Evolutionary conservation across 2,113 vertebrate species (phyloP).

Genomic region (Ramphastos sulfuratus): DNA sequence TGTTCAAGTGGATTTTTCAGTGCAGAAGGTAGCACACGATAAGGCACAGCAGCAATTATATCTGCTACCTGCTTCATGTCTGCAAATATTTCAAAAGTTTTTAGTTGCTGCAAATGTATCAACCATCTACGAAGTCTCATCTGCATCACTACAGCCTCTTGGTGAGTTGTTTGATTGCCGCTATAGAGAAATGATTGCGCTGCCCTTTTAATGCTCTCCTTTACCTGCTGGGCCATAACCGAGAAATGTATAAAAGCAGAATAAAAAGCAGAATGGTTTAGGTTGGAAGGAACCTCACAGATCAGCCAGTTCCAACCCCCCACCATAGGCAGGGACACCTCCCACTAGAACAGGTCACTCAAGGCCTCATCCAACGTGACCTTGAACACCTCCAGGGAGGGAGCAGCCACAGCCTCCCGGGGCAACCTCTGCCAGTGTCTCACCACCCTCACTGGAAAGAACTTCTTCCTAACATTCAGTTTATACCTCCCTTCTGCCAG

Average conservation of each 20-base stretch:
- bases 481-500: no score
- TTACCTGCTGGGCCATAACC: accelerated
- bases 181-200: background rate
- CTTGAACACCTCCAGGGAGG: no score
- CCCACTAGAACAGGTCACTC: no score
- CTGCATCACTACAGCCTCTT: background rate
- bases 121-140: background rate
- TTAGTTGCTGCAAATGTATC: background rate
- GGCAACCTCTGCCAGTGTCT: no score
- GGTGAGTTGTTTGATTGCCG: accelerated
- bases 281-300: no score
- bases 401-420: no score
- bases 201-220: background rate
- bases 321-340: no score
- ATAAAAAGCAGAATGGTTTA: no score
- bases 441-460: no score
- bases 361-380: no score
- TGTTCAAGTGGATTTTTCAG: background rate
- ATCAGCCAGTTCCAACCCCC: no score
- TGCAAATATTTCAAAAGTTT: background rate
- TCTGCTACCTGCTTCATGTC: background rate
- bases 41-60: background rate
- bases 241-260: background rate
- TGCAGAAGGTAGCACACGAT: background rate
- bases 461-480: no score